phyloP scores from a whole-genome alignment of 1,140 invertebrate genomes.

The Drosophila leontia region DNA sequence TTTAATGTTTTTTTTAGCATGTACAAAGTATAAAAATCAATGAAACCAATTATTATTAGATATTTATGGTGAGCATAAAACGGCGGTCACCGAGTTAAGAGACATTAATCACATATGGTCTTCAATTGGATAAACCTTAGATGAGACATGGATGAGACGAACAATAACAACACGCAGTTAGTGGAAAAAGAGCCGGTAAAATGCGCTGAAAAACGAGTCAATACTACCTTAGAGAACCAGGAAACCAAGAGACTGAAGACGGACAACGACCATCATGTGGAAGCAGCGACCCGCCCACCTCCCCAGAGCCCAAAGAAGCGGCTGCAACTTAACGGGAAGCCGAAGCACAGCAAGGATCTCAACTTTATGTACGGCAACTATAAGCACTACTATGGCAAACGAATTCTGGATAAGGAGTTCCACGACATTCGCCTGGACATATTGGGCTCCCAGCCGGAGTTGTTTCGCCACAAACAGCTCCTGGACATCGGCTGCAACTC shows the following conservation, averaged over 20 bases:
- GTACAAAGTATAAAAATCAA: neutral
- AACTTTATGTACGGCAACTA: conserved; percentile 81
- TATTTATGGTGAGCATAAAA: neutral
- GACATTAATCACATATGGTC: neutral
- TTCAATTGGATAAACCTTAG: neutral
- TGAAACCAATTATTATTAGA: neutral
- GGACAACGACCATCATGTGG: neutral
- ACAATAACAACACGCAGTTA: conserved; percentile 37
- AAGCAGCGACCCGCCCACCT: neutral
- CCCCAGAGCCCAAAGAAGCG: conserved; percentile 59
- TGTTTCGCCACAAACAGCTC: conserved; percentile 95
- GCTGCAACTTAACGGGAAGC: conserved; percentile 32
- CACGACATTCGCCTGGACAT: conserved; percentile 92
- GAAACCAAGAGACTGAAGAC: conserved; percentile 49
- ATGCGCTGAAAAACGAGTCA: conserved; percentile 29
- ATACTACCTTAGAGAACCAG: conserved; percentile 2
- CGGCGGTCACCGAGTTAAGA: no score
- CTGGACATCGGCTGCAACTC: conserved; percentile 99
- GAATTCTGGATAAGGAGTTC: conserved; percentile 90
- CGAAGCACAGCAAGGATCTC: conserved; percentile 40
- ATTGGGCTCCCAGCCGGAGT: conserved; percentile 90
- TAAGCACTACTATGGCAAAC: conserved; percentile 95
- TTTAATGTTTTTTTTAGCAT: conserved; percentile 19
- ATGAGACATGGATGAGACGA: conserved; percentile 60
- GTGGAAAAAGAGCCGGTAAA: conserved; percentile 2